phyloP scores from a whole-genome alignment of 2,113 vertebrate species.

The Forbesichthys agassizii region DNA sequence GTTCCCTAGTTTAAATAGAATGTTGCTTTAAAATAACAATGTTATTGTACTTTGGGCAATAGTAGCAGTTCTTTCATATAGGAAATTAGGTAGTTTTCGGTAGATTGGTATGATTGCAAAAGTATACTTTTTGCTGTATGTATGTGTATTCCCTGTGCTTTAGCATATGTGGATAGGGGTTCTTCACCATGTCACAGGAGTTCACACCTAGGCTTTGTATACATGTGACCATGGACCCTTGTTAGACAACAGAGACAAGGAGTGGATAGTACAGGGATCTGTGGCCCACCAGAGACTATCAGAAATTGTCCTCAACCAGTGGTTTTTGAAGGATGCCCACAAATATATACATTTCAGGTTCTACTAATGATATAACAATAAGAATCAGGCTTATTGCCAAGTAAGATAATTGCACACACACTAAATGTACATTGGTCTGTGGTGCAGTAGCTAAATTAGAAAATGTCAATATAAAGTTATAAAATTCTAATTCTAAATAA shows the following conservation, averaged over 20 bases:
- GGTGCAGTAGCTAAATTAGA: too few relatives aligned
- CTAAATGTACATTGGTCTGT: too few relatives aligned
- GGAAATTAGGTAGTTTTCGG: neutral
- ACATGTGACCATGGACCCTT: neutral
- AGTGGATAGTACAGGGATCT: neutral
- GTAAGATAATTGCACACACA: too few relatives aligned
- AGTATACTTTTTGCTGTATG: neutral
- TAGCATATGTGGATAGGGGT: neutral
- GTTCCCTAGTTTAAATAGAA: neutral
- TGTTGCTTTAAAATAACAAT: neutral
- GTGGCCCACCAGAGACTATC: neutral
- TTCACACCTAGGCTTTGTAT: neutral
- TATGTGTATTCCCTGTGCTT: neutral
- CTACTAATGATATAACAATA: too few relatives aligned
- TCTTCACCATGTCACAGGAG: neutral
- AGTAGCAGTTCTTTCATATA: neutral
- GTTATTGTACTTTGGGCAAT: neutral
- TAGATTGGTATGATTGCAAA: neutral
- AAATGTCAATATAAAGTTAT: too few relatives aligned
- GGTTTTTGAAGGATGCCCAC: neutral
- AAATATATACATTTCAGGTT: slow-evolving; percentile 8
- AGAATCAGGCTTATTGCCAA: too few relatives aligned
- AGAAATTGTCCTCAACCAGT: neutral
- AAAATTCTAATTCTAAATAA: too few relatives aligned
- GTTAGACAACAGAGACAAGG: neutral